Evolutionary conservation across 2,113 vertebrate genomes (phyloP).

Genomic region (Leucopternis melanops): DNA sequence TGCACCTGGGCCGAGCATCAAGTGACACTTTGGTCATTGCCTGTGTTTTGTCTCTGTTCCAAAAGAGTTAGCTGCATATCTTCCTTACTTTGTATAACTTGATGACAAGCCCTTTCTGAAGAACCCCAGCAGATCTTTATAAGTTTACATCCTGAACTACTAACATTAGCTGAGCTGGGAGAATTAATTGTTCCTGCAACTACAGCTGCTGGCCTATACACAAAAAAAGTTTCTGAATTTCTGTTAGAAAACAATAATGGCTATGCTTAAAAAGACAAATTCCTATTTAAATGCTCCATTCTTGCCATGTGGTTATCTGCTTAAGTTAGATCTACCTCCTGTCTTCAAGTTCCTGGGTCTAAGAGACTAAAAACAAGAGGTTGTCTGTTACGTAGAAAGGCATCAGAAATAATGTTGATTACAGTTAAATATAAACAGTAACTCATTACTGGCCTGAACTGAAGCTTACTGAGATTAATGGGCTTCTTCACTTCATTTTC

Average conservation of each 20-base stretch:
- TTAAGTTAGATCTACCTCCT: neutral
- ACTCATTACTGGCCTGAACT: neutral
- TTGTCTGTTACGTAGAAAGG: neutral
- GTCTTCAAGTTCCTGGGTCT: neutral
- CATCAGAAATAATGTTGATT: neutral
- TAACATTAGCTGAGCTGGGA: neutral
- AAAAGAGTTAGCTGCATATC: neutral
- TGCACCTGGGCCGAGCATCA: neutral
- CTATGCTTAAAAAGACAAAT: neutral
- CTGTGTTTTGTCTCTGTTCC: neutral
- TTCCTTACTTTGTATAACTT: neutral
- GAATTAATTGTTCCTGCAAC: neutral
- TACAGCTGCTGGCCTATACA: neutral
- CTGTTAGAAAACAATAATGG: neutral
- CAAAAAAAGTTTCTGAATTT: neutral
- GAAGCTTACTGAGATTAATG: neutral
- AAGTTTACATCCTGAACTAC: neutral
- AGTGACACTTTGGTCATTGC: neutral
- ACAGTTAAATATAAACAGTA: neutral
- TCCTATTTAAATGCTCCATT: neutral
- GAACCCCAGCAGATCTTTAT: neutral
- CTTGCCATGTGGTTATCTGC: neutral
- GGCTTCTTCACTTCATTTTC: neutral
- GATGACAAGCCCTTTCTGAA: neutral
- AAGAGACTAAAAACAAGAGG: neutral